Conservation (phyloP, 2,113 vertebrate species). For the Protobothrops mucrosquamatus region DNA sequence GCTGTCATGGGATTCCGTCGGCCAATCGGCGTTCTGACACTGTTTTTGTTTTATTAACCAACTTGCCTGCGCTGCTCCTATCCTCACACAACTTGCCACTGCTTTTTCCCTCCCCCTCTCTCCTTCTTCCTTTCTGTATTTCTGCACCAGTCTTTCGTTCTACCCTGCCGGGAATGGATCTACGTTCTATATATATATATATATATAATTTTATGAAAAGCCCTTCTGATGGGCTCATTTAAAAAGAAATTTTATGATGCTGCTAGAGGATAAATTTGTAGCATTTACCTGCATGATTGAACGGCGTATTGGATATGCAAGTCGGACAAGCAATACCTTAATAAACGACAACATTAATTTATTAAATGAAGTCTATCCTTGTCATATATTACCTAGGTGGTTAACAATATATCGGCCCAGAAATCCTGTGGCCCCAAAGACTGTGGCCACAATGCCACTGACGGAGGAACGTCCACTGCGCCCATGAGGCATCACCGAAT, state of each 20-base stretch:
- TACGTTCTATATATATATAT: too few relatives aligned
- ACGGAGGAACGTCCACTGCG: conserved; percentile 89
- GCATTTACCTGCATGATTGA: background rate
- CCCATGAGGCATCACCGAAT: conserved; percentile 81
- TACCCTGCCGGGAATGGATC: too few relatives aligned
- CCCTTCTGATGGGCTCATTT: background rate
- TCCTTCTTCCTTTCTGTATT: too few relatives aligned
- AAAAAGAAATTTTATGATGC: background rate
- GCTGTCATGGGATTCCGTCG: too few relatives aligned
- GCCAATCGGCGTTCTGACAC: too few relatives aligned
- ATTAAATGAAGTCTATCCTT: background rate
- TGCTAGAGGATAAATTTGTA: background rate
- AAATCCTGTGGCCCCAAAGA: conserved; percentile 95
- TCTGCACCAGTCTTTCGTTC: too few relatives aligned
- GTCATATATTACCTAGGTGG: conserved; percentile 77
- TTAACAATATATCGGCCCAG: conserved; percentile 91
- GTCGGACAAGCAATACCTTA: background rate
- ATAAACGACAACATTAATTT: background rate
- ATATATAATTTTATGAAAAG: background rate
- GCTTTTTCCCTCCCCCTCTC: too few relatives aligned
- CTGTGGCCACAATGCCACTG: conserved; percentile 91
- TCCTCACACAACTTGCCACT: too few relatives aligned
- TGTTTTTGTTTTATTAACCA: too few relatives aligned
- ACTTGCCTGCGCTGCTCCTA: too few relatives aligned
- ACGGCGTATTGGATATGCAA: background rate